A percentile compares a stretch with the other conserved stretches of the same genome.
Conservation (phyloP, 1,140 invertebrate species). For the Aphaenogaster floridana region DNA sequence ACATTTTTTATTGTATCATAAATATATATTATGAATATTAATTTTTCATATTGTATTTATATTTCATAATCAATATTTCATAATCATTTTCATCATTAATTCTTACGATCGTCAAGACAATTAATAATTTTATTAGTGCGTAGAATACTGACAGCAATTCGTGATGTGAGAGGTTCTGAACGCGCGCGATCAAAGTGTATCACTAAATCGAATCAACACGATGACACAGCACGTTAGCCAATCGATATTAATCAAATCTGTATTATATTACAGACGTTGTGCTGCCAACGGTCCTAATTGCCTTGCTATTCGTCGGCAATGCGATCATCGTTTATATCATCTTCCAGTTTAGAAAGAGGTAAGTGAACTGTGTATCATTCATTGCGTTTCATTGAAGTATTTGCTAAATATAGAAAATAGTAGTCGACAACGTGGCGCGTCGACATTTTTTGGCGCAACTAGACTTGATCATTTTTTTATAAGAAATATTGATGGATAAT, state of each 20-base stretch:
- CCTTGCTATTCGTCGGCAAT: constrained; percentile 89
- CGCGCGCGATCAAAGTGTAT: constrained; percentile 40
- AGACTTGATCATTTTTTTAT: not conserved
- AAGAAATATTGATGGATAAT: not conserved
- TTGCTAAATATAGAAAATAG: constrained; percentile 50
- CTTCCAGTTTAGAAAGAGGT: constrained; percentile 90
- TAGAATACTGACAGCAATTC: constrained; percentile 12
- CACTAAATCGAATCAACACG: constrained; percentile 45
- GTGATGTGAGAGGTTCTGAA: constrained; percentile 7
- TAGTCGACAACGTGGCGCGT: not conserved
- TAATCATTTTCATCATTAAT: not conserved
- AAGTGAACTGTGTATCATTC: constrained; percentile 71
- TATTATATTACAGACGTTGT: constrained; percentile 88
- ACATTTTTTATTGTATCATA: not conserved
- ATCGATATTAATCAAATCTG: constrained; percentile 66
- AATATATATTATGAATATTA: not conserved
- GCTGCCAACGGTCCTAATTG: constrained; percentile 89
- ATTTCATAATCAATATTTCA: too few relatives aligned
- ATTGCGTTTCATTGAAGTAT: constrained; percentile 55
- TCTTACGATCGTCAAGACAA: too few relatives aligned
- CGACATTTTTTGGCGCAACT: not conserved
- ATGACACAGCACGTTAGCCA: constrained; percentile 33
- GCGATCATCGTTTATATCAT: constrained; percentile 90
- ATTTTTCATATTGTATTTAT: not conserved
- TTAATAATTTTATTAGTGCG: constrained; percentile 38